Conservation (phyloP, 1,140 invertebrate species). For the Sogatella furcifera region DNA sequence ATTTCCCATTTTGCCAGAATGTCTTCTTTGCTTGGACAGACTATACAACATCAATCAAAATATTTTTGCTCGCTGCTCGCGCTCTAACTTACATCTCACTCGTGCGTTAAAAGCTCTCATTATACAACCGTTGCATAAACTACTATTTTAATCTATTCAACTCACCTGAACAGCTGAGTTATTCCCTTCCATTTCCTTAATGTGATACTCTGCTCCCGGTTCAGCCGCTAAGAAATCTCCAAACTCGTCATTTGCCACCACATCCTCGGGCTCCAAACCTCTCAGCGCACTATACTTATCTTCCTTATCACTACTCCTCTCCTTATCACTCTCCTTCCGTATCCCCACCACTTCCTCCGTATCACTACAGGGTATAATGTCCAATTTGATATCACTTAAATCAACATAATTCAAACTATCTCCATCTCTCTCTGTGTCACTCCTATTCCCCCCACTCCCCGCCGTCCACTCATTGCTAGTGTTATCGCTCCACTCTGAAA, state of each 20-base stretch:
- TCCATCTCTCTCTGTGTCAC: background rate
- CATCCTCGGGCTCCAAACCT: constrained; percentile 22
- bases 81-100: too few relatives aligned
- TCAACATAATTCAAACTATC: background rate
- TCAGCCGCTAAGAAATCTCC: constrained; percentile 44
- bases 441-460: background rate
- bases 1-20: too few relatives aligned
- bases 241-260: constrained; percentile 39
- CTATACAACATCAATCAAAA: too few relatives aligned
- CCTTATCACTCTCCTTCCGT: background rate
- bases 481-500: background rate
- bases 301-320: constrained; percentile 20
- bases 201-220: constrained; percentile 6
- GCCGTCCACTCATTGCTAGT: background rate
- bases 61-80: too few relatives aligned
- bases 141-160: too few relatives aligned
- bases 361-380: constrained; percentile 9
- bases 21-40: too few relatives aligned
- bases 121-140: too few relatives aligned
- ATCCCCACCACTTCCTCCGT: constrained; percentile 15
- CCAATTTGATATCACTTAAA: background rate
- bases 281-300: constrained; percentile 40
- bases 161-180: constrained; percentile 13
- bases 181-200: background rate
- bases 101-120: too few relatives aligned